Evolutionary conservation across 35 echinoderm and acorn worm species (phyloP).

Genomic region (Eucidaris tribuloides): DNA sequence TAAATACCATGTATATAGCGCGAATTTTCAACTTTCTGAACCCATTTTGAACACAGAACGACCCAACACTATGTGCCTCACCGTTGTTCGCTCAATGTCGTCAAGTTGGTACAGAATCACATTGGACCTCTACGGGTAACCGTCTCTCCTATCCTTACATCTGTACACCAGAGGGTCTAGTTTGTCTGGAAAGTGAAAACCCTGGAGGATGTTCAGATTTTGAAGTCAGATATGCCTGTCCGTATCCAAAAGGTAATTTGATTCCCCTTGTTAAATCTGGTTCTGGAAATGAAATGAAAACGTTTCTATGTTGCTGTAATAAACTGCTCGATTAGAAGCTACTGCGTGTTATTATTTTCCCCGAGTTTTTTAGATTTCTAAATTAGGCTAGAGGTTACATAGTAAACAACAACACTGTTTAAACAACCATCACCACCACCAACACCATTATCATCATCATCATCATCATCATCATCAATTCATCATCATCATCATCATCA

Average conservation of each 20-base stretch:
- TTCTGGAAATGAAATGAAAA: background rate
- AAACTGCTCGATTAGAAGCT: background rate
- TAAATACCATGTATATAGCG: no score
- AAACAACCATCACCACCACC: background rate
- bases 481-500: no score
- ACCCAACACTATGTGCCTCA: background rate
- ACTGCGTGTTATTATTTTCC: background rate
- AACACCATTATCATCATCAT: no score
- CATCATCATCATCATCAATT: no score
- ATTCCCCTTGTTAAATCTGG: background rate
- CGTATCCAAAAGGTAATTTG: slow-evolving; percentile 21
- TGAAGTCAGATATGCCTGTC: slow-evolving; percentile 45
- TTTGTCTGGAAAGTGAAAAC: background rate
- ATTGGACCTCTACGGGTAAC: background rate
- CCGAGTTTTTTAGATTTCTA: background rate
- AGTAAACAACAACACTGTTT: background rate
- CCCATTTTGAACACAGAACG: background rate
- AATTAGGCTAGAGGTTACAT: background rate
- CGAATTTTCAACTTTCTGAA: background rate
- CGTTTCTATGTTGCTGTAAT: background rate
- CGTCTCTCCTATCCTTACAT: slow-evolving; percentile 29
- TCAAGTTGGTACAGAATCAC: background rate
- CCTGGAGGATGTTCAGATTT: slow-evolving; percentile 7
- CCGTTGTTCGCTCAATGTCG: slow-evolving; percentile 40
- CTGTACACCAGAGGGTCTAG: slow-evolving; percentile 15